phyloP scores from a whole-genome alignment of 2,888 invertebrate species.

The Folsomia candida region DNA sequence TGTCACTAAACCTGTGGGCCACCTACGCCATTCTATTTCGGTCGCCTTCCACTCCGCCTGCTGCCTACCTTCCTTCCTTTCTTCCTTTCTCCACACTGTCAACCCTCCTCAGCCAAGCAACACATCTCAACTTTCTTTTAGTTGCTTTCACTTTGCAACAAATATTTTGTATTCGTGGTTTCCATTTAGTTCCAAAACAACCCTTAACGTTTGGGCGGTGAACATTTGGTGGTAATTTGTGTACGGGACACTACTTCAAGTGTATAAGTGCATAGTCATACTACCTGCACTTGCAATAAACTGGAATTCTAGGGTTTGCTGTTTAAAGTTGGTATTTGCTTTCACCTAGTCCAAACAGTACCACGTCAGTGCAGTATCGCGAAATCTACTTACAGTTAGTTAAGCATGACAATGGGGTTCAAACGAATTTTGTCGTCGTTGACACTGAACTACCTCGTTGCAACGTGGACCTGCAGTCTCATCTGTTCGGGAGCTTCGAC shows the following conservation, averaged over 20 bases:
- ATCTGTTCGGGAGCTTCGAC: slow-evolving; percentile 14
- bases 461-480: not conserved
- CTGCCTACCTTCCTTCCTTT: not conserved
- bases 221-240: not conserved
- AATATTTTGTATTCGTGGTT: too few relatives aligned
- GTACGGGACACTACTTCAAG: too few relatives aligned
- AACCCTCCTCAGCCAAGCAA: slow-evolving; percentile 6
- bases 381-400: too few relatives aligned
- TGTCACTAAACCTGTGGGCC: slow-evolving; percentile 30
- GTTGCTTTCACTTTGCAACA: too few relatives aligned
- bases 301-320: too few relatives aligned
- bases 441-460: not conserved
- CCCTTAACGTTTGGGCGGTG: not conserved
- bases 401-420: not conserved
- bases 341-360: not conserved
- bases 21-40: slow-evolving; percentile 21
- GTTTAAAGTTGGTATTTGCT: too few relatives aligned
- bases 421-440: slow-evolving; percentile 7
- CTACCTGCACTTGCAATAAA: too few relatives aligned
- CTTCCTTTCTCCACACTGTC: not conserved
- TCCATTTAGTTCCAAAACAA: not conserved
- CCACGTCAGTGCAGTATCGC: too few relatives aligned
- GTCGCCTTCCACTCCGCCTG: slow-evolving; percentile 4
- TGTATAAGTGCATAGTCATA: too few relatives aligned
- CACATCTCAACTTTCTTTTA: too few relatives aligned